phyloP scores from a whole-genome alignment of 2,797 vertebrate species.

The Steatocranus sp. region DNA sequence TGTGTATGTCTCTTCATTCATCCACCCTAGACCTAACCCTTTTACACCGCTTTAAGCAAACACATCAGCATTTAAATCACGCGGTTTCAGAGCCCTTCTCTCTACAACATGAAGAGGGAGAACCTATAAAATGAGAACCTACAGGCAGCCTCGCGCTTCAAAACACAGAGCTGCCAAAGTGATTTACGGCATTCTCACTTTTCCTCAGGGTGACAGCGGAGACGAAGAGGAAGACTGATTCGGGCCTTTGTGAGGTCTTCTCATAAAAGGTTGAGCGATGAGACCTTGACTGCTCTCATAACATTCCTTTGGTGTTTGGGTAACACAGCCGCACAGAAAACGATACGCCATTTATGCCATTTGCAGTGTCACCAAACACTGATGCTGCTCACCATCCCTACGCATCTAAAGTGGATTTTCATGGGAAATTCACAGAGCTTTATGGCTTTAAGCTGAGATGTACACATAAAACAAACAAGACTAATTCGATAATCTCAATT shows the following conservation, averaged over 20 bases:
- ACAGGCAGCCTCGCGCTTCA: constrained; percentile 58
- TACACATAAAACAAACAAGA: constrained; percentile 44
- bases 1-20: constrained; percentile 34
- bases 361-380: constrained; percentile 60
- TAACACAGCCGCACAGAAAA: constrained; percentile 70
- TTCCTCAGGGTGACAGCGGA: constrained; percentile 72
- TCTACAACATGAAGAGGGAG: constrained; percentile 46
- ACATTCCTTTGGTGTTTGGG: constrained; percentile 75
- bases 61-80: constrained; percentile 39
- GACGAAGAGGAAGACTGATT: constrained; percentile 63
- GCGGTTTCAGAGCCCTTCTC: constrained; percentile 35
- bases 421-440: constrained; percentile 44
- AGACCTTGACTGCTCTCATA: constrained; percentile 70
- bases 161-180: constrained; percentile 73
- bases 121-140: constrained; percentile 70
- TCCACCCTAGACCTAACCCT: neutral
- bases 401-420: constrained; percentile 19
- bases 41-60: constrained; percentile 39
- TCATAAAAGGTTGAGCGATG: constrained; percentile 72
- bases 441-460: constrained; percentile 4
- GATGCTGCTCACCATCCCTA: neutral
- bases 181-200: constrained; percentile 73
- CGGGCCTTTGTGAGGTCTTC: constrained; percentile 68
- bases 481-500: constrained; percentile 45
- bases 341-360: constrained; percentile 58